A percentile compares a stretch with the other conserved stretches of the same genome.
Evolutionary conservation across 1,140 invertebrate species (phyloP).

Genomic region (Panulirus ornatus): DNA sequence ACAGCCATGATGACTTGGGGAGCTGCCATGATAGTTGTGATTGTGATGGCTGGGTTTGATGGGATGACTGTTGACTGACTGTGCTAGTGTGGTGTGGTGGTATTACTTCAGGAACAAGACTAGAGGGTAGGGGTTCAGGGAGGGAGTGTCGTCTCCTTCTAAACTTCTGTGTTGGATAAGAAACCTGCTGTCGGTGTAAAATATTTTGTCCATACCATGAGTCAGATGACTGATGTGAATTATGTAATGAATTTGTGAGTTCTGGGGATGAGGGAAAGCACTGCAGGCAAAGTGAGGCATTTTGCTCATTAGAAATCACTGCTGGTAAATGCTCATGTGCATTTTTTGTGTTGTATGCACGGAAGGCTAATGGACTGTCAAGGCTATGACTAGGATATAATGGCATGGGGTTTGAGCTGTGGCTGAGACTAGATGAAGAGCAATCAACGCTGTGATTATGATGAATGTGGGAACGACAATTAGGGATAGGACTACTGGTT

Average conservation of each 20-base stretch:
- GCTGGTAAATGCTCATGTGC: not conserved
- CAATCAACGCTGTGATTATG: conserved; percentile 19
- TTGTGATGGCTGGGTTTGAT: not conserved
- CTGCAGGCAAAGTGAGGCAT: not conserved
- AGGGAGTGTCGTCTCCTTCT: conserved; percentile 33
- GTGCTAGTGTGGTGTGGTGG: not conserved
- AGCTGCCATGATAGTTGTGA: not conserved
- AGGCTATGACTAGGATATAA: conserved; percentile 42
- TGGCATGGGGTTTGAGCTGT: not conserved
- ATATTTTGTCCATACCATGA: not conserved
- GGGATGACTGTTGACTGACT: not conserved
- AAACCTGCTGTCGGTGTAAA: not conserved
- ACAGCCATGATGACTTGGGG: not conserved
- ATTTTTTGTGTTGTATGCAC: not conserved
- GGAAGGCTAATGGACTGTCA: conserved; percentile 27
- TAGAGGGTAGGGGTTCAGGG: conserved; percentile 16
- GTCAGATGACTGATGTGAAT: not conserved
- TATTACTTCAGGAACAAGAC: not conserved
- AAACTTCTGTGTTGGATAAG: not conserved
- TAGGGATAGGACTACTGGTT: not conserved
- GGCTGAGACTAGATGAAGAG: not conserved
- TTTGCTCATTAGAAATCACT: not conserved
- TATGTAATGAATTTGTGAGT: not conserved
- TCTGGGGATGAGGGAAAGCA: not conserved
- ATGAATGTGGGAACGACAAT: conserved; percentile 3